Base-by-base conservation (phyloP, 2,888 invertebrate genomes). In the Caradrina kadenii region DNA sequence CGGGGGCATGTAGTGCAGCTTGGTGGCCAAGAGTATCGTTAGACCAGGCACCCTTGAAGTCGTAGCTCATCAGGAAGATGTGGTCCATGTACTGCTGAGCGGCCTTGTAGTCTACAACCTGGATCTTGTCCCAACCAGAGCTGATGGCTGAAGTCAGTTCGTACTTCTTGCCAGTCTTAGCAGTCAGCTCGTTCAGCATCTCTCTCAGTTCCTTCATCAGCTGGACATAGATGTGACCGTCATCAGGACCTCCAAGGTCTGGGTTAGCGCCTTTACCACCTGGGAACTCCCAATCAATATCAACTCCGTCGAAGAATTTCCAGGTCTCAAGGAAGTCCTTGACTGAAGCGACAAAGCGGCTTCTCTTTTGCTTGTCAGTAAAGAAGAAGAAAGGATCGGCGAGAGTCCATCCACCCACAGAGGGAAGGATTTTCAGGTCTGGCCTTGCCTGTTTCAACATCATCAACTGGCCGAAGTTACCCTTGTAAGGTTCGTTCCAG, bases 281-380 rank as follows among this genome's bases (percentile, higher is more conserved):
- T 84, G 96, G 96, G 92, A 96, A 96, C 76, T 96, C 96, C 96
- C 96, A 96, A 76, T 96, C 96, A 66, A 96, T 96, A 54, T 96
- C 96, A 4, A 96, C 95, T 31, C 96, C 96, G 56, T 96, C 96
- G 62, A 95, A 96, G 92, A 96, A 96, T 76, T 96, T 96, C 96
- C 96, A 96, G 1, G 96, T 96, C 72, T 92, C 89, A 0, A 96
- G 89, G 87, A 96, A 96, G 54, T 96, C 96, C 76, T 93, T 95
- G 0, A 95, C 95, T 8, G 96, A 96, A 61, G 86, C 93, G 0
- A 96, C 93, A 76, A 96, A 96, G 48, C 95, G 92, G 66, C 88
- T 85, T 75, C 96, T 91, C 86, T 96, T 96, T 0, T 79, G 82
- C 79, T 92, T 89, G 73, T 95, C 95, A 17, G 90, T 91, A 75